Percentiles rank a stretch among this genome's conserved stretches.
phyloP scores from a whole-genome alignment of 2,888 invertebrate species.

The Limnephilus rhombicus region DNA sequence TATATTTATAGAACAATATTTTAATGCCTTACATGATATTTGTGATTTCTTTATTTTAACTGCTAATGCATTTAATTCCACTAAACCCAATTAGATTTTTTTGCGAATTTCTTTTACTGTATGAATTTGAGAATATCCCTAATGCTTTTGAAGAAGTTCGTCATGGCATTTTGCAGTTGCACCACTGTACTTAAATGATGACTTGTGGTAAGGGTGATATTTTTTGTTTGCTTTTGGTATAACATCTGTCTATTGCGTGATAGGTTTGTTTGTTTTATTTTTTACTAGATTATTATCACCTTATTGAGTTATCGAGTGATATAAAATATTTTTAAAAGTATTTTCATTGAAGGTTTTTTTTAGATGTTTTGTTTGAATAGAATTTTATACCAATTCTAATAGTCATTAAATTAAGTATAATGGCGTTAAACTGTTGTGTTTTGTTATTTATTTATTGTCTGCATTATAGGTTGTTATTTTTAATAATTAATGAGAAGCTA shows the following conservation, averaged over 20 bases:
- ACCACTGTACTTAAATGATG: background rate
- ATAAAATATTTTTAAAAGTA: background rate
- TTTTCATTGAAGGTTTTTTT: background rate
- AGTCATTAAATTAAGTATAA: constrained; percentile 1
- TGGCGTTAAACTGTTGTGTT: background rate
- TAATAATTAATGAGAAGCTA: background rate
- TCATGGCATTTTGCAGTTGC: background rate
- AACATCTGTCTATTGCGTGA: background rate
- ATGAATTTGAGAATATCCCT: background rate
- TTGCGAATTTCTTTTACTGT: background rate
- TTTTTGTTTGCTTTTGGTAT: background rate
- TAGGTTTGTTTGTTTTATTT: background rate
- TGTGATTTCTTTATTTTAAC: background rate
- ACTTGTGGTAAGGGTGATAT: background rate
- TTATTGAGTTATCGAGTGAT: background rate
- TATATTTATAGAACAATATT: background rate
- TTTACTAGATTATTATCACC: background rate
- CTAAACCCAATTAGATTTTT: background rate
- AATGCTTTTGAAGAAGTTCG: background rate
- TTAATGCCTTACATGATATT: background rate
- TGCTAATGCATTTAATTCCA: too few species aligned
- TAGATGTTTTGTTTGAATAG: background rate
- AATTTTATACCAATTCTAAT: background rate
- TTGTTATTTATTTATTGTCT: background rate
- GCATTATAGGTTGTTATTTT: background rate